phyloP scores from a whole-genome alignment of 2,888 invertebrate genomes.

The Plebejus melissa region DNA sequence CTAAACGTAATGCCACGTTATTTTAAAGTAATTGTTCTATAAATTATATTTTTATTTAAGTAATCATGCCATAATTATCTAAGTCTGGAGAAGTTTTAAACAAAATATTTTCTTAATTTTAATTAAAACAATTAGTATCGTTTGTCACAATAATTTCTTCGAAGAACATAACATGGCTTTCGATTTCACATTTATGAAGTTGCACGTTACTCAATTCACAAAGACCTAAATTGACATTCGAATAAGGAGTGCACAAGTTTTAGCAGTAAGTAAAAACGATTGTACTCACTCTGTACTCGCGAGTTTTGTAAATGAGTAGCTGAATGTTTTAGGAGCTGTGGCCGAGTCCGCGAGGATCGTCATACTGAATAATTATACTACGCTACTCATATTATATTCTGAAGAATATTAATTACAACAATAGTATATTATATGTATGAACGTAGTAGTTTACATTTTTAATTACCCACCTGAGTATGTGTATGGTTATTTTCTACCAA shows the following conservation, averaged over 20 bases:
- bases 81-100: not conserved
- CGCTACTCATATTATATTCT: not conserved
- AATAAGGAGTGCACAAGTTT: not conserved
- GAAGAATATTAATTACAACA: not conserved
- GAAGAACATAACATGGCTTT: too few species aligned
- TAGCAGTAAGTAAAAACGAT: not conserved
- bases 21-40: not conserved
- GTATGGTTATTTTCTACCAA: not conserved
- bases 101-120: not conserved
- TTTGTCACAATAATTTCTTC: too few species aligned
- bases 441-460: not conserved
- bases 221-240: not conserved
- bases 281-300: not conserved
- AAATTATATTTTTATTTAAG: not conserved
- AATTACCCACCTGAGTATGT: not conserved
- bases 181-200: not conserved
- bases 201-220: not conserved
- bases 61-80: not conserved
- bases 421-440: not conserved
- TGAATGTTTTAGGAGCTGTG: not conserved
- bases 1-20: not conserved
- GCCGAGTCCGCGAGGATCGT: not conserved
- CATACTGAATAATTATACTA: slow-evolving; percentile 1
- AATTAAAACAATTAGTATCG: too few species aligned
- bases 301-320: not conserved